A percentile compares a stretch with the other conserved stretches of the same genome.
Evolutionary conservation across 2,888 invertebrate genomes (phyloP).

Genomic region (Folsomia manolachei): DNA sequence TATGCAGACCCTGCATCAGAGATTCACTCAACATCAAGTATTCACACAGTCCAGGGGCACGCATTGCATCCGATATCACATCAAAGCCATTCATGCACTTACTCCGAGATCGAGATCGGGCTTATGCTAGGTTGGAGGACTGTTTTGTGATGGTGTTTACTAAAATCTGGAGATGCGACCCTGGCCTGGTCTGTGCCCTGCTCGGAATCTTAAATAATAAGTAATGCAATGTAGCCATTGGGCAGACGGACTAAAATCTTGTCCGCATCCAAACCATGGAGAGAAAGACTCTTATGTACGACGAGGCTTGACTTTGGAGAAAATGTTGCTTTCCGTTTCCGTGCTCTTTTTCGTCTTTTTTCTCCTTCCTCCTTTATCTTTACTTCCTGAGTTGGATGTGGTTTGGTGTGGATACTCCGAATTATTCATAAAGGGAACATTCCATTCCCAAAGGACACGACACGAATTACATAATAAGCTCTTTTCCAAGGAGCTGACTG

Average conservation of each 20-base stretch:
- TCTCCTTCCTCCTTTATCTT: constrained; percentile 4
- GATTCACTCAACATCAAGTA: background rate
- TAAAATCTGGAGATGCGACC: background rate
- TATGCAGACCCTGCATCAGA: background rate
- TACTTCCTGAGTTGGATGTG: constrained; percentile 17
- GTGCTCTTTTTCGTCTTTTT: constrained; percentile 7
- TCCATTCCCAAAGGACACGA: constrained; percentile 31
- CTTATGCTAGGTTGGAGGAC: background rate
- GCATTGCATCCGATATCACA: background rate
- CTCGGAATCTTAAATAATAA: background rate
- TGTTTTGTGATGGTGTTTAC: background rate
- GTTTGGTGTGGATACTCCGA: constrained; percentile 25
- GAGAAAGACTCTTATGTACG: background rate
- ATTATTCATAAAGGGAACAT: constrained; percentile 32
- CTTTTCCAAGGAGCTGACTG: constrained; percentile 10
- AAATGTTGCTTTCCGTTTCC: background rate
- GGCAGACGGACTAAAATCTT: background rate
- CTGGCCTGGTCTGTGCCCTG: background rate
- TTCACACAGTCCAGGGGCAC: background rate
- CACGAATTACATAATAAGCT: constrained; percentile 35
- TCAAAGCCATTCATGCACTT: background rate
- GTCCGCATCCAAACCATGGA: background rate
- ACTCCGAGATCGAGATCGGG: background rate
- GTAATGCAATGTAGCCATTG: background rate
- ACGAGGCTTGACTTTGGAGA: background rate